Evolutionary conservation across 2,113 vertebrate species (phyloP), one percentile per base, ranked within the genome.

Genomic region (Xenopus borealis): DNA sequence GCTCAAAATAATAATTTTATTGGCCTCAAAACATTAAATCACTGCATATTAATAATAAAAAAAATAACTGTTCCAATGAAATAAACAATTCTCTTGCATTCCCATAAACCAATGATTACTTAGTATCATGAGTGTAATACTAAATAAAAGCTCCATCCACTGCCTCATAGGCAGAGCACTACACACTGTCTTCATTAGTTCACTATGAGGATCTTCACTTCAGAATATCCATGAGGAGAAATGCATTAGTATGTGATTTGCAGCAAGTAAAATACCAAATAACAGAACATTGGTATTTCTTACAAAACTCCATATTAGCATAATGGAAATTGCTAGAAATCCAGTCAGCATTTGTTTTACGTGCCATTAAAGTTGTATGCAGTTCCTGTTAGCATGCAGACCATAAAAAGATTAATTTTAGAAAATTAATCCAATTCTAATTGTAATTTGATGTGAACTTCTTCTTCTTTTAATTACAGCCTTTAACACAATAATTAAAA

Each of bases 301-400:
- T 64, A 50, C 74, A 45, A n/a, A 44, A 46, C 50, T 70, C 67
- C 47, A 63, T 45, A 63, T 76, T 70, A 70, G 66, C 74, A 70
- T 76, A 76, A 76, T 76, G 74, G 69, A 70, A 64, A 64, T 57
- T 76, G 74, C 74, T 61, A 64, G 61, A 50, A 70, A 64, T n/a
- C 66, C 47, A 76, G 74, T 76, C 74, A 76, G 74, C 66, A 76
- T 76, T 76, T 76, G 67, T 76, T 76, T 76, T 76, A 70, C 59
- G 50, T 69, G 74, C 63, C 66, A 76, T 76, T 76, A 76, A 70
- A 70, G 74, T 76, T 76, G 74, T 64, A 76, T 76, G 70, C 74
- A 63, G 67, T 76, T 55, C 50, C 66, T 63, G 52, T n/a, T 62
- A 69, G 55, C 58, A 30, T 69, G 73, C 69, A 69, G 73, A 55